phyloP scores from a whole-genome alignment of 2,113 vertebrate genomes.

The Lontra canadensis region DNA sequence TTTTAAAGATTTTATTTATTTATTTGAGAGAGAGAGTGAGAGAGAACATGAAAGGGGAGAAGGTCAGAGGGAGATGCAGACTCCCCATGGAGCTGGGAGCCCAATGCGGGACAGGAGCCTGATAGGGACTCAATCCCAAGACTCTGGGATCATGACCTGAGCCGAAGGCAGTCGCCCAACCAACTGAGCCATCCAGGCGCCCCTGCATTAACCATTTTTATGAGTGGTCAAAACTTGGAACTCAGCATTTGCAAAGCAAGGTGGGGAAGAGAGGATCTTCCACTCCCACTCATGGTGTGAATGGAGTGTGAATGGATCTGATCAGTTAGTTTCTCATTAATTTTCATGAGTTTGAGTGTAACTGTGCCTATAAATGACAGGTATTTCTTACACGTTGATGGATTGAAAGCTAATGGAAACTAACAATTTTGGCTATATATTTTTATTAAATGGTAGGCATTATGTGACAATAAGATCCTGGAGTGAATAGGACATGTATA shows the following conservation, averaged over 20 bases:
- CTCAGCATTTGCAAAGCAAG: background rate
- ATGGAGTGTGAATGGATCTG: background rate
- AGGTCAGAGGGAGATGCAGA: too few relatives aligned
- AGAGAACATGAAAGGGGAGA: too few relatives aligned
- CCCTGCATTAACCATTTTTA: background rate
- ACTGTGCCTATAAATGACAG: background rate
- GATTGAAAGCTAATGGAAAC: background rate
- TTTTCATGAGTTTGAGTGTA: background rate
- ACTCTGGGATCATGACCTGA: too few relatives aligned
- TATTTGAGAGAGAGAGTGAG: too few relatives aligned
- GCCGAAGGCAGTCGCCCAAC: too few relatives aligned
- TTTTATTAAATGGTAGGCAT: constrained; percentile 29
- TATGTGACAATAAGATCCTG: background rate
- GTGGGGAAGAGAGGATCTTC: background rate
- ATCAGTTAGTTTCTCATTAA: background rate
- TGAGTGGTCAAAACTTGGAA: background rate
- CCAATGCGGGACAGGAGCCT: too few relatives aligned
- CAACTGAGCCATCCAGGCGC: too few relatives aligned
- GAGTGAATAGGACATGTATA: background rate
- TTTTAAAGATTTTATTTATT: too few relatives aligned
- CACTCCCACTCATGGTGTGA: background rate
- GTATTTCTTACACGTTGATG: background rate
- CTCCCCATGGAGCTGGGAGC: too few relatives aligned
- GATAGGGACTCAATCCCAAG: too few relatives aligned
- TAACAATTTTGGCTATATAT: background rate